Evolutionary conservation across 2,888 invertebrate genomes (phyloP).

Genomic region (Tipula vernalis): DNA sequence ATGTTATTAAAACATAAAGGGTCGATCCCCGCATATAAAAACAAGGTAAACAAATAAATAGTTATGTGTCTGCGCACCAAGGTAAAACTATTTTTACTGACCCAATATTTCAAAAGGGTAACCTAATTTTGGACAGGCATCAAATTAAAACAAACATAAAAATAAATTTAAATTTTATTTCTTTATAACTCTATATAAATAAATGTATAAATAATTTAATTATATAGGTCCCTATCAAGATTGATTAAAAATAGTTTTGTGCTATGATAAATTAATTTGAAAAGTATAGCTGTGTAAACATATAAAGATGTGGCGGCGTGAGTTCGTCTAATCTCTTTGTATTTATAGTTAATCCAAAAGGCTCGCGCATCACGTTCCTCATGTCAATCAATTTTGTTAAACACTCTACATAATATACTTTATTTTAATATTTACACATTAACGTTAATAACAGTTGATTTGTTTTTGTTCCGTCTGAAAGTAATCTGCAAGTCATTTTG

Average conservation of each 20-base stretch:
- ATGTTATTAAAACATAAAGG: not conserved
- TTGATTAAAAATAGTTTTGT: not conserved
- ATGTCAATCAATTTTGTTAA: not conserved
- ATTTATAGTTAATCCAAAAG: not conserved
- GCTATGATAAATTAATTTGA: not conserved
- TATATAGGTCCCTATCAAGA: not conserved
- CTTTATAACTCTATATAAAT: not conserved
- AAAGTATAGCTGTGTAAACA: not conserved
- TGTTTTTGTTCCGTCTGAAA: not conserved
- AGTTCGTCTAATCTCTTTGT: not conserved
- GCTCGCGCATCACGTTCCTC: not conserved
- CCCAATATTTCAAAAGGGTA: not conserved
- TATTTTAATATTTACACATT: not conserved
- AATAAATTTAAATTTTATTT: not conserved
- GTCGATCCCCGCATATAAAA: no score
- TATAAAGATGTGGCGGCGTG: not conserved
- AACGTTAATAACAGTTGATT: not conserved
- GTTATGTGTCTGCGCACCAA: not conserved
- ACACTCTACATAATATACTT: not conserved
- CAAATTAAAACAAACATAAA: not conserved
- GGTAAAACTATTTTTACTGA: not conserved
- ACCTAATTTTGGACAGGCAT: not conserved
- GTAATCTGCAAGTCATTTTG: not conserved
- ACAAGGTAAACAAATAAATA: no score
- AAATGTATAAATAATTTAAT: not conserved